Evolutionary conservation across 1,140 invertebrate species (phyloP).

Genomic region (Battus philenor): DNA sequence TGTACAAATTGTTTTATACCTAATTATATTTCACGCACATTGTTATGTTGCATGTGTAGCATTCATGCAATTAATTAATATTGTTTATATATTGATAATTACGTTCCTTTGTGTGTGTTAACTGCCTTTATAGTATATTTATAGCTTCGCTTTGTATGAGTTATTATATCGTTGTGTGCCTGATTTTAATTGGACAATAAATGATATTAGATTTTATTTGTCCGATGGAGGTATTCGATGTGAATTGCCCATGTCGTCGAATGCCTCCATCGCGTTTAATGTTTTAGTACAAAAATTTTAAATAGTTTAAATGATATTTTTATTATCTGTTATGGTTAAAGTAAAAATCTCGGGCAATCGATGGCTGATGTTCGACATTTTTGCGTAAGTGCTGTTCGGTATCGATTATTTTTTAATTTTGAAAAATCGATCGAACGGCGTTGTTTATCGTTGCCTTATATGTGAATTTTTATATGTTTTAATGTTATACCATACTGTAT

Average conservation of each 20-base stretch:
- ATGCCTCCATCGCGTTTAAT: conserved; percentile 4
- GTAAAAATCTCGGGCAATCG: conserved; percentile 64
- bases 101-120: no score
- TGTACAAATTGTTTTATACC: conserved; percentile 12
- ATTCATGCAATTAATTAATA: no score
- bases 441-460: conserved; percentile 57
- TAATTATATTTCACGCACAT: no score
- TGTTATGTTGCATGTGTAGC: no score
- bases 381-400: no score
- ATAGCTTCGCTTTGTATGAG: no score
- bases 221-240: conserved; percentile 2
- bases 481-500: conserved; percentile 38
- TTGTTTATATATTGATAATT: no score
- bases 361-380: conserved; percentile 72
- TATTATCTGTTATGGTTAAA: conserved; percentile 21
- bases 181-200: conserved; percentile 12
- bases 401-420: conserved; percentile 28
- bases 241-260: conserved; percentile 10
- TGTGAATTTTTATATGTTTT: conserved; percentile 55
- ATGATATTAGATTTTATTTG: no score
- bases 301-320: conserved; percentile 16
- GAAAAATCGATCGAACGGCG: conserved; percentile 25
- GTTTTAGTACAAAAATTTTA: conserved; percentile 6
- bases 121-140: no score
- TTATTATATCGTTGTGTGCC: no score